phyloP scores from a whole-genome alignment of 2,113 vertebrate genomes.

The Microcebus murinus region DNA sequence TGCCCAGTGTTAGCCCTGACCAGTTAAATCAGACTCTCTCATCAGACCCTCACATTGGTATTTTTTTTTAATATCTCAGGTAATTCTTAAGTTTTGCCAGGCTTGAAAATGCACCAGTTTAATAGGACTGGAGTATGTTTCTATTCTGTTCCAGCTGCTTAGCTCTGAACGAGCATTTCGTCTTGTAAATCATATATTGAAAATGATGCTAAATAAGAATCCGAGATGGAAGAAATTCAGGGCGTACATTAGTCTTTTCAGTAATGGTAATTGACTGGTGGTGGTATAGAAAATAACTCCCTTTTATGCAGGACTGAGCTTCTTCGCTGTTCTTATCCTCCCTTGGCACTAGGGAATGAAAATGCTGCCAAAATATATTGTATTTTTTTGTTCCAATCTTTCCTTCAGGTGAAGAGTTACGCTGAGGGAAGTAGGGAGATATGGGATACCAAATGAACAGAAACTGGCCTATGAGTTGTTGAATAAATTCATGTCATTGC shows the following conservation, averaged over 20 bases:
- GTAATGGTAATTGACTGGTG: not conserved
- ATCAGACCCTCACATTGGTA: not conserved
- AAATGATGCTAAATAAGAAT: conserved; percentile 18
- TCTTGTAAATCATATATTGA: conserved; percentile 32
- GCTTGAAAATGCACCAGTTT: not conserved
- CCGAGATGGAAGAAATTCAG: not conserved
- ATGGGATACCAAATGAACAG: not conserved
- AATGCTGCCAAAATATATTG: not conserved
- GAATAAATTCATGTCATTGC: not conserved
- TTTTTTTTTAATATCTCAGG: not conserved
- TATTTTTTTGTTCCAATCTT: not conserved
- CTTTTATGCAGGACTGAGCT: not conserved
- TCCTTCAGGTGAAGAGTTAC: not conserved
- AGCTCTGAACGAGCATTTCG: not conserved
- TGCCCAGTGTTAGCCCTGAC: not conserved
- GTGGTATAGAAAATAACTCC: not conserved
- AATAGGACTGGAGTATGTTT: not conserved
- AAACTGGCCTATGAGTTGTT: not conserved
- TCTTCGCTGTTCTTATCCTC: not conserved
- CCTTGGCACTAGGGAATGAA: not conserved
- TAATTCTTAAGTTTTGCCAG: not conserved
- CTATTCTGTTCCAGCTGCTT: not conserved
- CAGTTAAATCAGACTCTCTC: not conserved
- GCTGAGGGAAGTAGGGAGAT: not conserved
- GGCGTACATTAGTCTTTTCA: not conserved